Evolutionary conservation across 2,113 vertebrate genomes (phyloP).

Genomic region (Urocolius indicus): DNA sequence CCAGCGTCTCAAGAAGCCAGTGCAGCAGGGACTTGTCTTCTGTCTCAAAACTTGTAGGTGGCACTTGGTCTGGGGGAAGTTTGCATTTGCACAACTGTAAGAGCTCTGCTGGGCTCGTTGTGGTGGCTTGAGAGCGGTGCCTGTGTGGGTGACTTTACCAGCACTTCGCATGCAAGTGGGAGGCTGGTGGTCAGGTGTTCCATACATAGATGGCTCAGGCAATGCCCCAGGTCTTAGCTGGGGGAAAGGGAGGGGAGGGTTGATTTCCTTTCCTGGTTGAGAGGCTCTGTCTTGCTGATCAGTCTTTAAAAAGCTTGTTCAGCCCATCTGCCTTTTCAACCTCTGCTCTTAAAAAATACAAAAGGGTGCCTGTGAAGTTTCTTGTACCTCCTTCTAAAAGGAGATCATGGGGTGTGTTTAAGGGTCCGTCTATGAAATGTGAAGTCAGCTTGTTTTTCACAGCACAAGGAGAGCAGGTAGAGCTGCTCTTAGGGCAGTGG

Average conservation of each 20-base stretch:
- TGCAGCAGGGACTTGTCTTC: neutral
- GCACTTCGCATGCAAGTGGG: fast-evolving
- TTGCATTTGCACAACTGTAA: too few species aligned
- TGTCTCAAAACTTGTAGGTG: neutral
- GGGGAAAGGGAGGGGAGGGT: neutral
- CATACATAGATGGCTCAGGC: fast-evolving
- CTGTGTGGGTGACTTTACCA: fast-evolving
- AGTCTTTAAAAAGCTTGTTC: neutral
- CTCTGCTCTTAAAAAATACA: neutral
- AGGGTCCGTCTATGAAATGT: neutral
- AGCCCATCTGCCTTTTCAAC: fast-evolving
- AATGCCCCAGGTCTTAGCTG: neutral
- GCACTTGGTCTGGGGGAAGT: neutral
- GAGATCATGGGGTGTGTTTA: fast-evolving
- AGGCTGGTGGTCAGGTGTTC: neutral
- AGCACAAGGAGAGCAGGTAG: neutral
- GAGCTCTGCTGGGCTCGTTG: fast-evolving
- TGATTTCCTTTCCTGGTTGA: neutral
- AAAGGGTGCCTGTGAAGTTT: neutral
- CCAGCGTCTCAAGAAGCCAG: too few species aligned
- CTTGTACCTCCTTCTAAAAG: neutral
- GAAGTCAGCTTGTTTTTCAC: fast-evolving
- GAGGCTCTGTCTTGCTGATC: neutral
- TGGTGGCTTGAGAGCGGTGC: fast-evolving
- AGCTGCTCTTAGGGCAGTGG: neutral